A percentile compares a stretch with the other conserved stretches of the same genome.
Evolutionary conservation across 2,888 invertebrate genomes (phyloP).

Genomic region (Boloria selene): DNA sequence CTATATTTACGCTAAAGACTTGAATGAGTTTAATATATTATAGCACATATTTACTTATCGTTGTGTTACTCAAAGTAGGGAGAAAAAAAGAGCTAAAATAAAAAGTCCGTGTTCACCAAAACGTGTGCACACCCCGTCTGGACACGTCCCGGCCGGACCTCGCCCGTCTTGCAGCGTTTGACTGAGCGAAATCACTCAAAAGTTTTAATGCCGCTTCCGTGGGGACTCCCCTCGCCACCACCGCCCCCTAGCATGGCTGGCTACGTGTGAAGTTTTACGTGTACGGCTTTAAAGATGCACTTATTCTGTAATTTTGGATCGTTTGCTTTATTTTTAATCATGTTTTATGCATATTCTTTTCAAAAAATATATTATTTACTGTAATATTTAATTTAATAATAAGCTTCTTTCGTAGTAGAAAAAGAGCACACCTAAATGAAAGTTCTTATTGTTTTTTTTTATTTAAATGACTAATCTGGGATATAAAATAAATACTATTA

Average conservation of each 20-base stretch:
- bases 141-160: conserved; percentile 54
- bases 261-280: conserved; percentile 47
- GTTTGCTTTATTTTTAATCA: conserved; percentile 9
- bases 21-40: neutral
- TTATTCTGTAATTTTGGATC: conserved; percentile 18
- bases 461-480: too few relatives aligned
- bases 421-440: too few relatives aligned
- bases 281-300: conserved; percentile 41
- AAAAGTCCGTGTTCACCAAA: conserved; percentile 35
- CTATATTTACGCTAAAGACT: neutral
- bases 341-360: neutral
- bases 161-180: conserved; percentile 76
- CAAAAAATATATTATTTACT: too few relatives aligned
- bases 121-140: conserved; percentile 48
- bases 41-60: neutral
- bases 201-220: conserved; percentile 81
- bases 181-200: conserved; percentile 82
- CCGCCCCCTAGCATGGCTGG: conserved; percentile 25
- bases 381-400: too few relatives aligned
- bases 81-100: conserved; percentile 9
- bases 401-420: too few relatives aligned
- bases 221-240: conserved; percentile 50
- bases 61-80: neutral
- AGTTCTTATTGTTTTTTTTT: too few relatives aligned
- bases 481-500: too few relatives aligned